Conservation (phyloP, 2,888 invertebrate species). For the Neuroscelio doddi region DNA sequence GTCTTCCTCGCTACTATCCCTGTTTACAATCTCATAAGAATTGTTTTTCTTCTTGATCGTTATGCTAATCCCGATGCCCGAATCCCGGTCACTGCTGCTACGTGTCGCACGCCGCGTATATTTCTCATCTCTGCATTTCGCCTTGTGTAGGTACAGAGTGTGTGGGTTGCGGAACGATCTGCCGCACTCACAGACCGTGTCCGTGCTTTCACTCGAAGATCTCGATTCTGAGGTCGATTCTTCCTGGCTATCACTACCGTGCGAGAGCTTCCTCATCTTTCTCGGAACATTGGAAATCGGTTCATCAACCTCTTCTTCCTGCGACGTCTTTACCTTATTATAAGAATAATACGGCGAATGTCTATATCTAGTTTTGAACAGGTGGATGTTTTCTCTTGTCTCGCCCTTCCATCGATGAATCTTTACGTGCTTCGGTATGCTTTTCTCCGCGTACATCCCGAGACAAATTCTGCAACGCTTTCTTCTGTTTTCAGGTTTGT, state of each 20-base stretch:
- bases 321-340: not conserved
- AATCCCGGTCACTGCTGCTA: constrained; percentile 59
- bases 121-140: constrained; percentile 48
- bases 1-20: constrained; percentile 51
- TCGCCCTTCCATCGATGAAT: constrained; percentile 50
- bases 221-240: constrained; percentile 13
- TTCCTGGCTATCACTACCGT: not conserved
- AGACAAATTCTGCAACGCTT: constrained; percentile 54
- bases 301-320: no score
- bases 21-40: constrained; percentile 67
- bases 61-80: constrained; percentile 64
- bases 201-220: constrained; percentile 20
- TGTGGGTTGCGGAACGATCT: constrained; percentile 59
- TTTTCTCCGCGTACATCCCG: constrained; percentile 41
- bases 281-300: no score
- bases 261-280: constrained; percentile 8
- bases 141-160: constrained; percentile 58
- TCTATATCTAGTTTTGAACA: constrained; percentile 37
- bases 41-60: constrained; percentile 68
- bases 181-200: constrained; percentile 56
- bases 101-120: constrained; percentile 23
- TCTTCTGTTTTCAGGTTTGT: no score
- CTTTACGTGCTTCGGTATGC: constrained; percentile 38
- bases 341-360: constrained; percentile 55
- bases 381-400: constrained; percentile 54